phyloP scores from a whole-genome alignment of 2,888 invertebrate genomes.

The Adineta ricciae region DNA sequence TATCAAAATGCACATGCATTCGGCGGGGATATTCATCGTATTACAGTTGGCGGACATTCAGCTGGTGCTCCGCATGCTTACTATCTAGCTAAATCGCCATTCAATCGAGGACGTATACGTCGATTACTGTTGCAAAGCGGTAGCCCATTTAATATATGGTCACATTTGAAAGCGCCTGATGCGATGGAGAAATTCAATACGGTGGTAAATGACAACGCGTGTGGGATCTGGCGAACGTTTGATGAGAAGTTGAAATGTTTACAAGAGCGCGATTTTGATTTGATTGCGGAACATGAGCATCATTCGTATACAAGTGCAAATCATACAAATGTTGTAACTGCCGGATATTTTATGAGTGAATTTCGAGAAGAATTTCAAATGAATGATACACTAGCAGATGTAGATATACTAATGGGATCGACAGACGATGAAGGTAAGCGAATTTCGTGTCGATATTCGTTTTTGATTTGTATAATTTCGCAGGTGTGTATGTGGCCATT shows the following conservation, averaged over 20 bases:
- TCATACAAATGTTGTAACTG: constrained; percentile 6
- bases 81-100: background rate
- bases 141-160: background rate
- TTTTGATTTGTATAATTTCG: background rate
- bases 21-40: background rate
- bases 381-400: background rate
- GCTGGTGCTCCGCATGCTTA: constrained; percentile 11
- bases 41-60: background rate
- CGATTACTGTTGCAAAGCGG: constrained; percentile 15
- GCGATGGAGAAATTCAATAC: background rate
- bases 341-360: background rate
- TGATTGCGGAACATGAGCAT: background rate
- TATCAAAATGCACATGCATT: background rate
- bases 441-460: too few relatives aligned
- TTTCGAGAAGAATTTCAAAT: background rate
- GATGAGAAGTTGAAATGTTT: constrained; percentile 10
- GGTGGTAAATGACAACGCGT: background rate
- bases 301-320: background rate
- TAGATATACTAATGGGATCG: background rate
- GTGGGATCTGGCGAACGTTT: background rate
- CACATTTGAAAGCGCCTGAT: background rate
- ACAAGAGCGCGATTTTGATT: background rate
- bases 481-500: background rate
- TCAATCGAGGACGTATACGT: background rate
- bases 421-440: background rate